Base-by-base conservation (phyloP, 2,113 vertebrate genomes). In the Pteruthius melanotis region DNA sequence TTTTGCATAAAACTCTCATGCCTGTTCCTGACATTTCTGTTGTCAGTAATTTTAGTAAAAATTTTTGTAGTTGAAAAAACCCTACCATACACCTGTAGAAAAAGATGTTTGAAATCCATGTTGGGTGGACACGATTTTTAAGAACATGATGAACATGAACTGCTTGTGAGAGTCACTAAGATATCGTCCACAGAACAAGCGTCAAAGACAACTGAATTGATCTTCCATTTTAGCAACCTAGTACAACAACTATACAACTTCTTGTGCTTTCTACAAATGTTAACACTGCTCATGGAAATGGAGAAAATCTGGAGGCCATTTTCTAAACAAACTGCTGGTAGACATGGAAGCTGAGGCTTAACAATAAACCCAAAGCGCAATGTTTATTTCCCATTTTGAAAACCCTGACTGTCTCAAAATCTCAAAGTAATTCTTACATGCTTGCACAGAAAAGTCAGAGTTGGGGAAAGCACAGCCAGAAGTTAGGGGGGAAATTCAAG, bases 101-200 rank as follows among this genome's bases (percentile, higher is more conserved):
- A 60, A 69, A 15, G 30, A 39, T 20, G 37, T 64, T 68, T 72
- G 35, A 72, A 75, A 80, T 39, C 18, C 10, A 15, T 7, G 8
- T 40, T 57, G 33, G 6, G 13, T 66, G 13, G 17, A 65, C 9
- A 4, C n/a, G 3, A 50, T 47, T 87, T 64, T 85, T 77, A 83
- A 79, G 37, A 87, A 30, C 16, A 61, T 0, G 0, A 5, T 7
- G 5, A 76, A 76, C 1, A 1, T 9, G 15, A 71, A 17, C 13
- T 68, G 28, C 37, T 47, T 42, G 19, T 1, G 10, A 63, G 17
- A 23, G 11, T 49, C 13, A 16, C 40, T 35, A 86, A 78, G 49
- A 18, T 1, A 2, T 7, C 31, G 13, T 27, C 45, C 18, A 15
- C 6, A 60, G 20, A 69, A 57, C 26, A 77, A 80, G 15, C 70